Evolutionary conservation across 1,140 invertebrate species (phyloP).

Genomic region (Teleogryllus occipitalis): DNA sequence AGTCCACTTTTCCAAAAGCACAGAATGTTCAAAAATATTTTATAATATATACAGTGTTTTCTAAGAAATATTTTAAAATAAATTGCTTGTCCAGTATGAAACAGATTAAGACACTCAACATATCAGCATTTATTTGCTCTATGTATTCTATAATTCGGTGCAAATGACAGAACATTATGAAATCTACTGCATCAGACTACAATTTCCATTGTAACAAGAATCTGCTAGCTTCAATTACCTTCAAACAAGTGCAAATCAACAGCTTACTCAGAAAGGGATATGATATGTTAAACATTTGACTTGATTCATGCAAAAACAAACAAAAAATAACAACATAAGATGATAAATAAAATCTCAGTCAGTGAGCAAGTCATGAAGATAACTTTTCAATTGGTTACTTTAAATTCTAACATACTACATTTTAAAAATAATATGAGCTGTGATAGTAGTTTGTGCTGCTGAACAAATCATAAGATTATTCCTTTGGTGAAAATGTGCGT

Average conservation of each 20-base stretch:
- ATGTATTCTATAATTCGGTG: slow-evolving; percentile 13
- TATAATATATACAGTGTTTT: neutral
- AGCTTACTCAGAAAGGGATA: neutral
- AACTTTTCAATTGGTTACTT: neutral
- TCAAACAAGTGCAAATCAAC: slow-evolving; percentile 10
- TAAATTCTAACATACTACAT: slow-evolving; percentile 7
- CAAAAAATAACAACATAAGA: neutral
- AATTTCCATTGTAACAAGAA: neutral
- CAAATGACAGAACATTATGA: neutral
- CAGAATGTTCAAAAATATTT: neutral
- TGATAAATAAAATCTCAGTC: neutral
- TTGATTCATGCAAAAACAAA: neutral
- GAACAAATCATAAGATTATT: neutral
- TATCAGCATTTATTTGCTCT: neutral
- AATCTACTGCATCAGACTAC: slow-evolving; percentile 3
- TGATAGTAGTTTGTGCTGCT: neutral
- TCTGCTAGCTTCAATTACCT: neutral
- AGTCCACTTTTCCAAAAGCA: neutral
- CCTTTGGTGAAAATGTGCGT: too few species aligned
- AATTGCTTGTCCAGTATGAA: neutral
- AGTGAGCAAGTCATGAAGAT: neutral
- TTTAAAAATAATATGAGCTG: neutral
- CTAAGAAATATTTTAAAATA: neutral
- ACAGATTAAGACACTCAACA: slow-evolving; percentile 4
- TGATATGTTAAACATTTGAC: slow-evolving; percentile 16